Base-by-base conservation (phyloP, 2,797 vertebrate genomes). In the Chromis chromis region DNA sequence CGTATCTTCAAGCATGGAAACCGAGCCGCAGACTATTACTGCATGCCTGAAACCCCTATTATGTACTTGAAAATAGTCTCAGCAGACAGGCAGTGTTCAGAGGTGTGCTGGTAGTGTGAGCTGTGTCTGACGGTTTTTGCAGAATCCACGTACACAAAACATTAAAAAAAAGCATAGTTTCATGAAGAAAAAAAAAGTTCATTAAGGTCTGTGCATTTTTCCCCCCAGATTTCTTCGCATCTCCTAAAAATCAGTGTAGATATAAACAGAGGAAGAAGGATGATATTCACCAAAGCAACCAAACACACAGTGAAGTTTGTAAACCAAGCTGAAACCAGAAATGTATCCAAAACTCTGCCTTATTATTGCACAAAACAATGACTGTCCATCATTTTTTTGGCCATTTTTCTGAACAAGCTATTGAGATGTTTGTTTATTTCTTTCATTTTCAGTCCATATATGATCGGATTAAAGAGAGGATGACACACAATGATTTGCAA, bases 1-100 rank as follows among this genome's bases (percentile, higher is more conserved):
- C 76, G 70, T 63, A 58, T 71, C 68, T 59, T 75, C 64, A 78
- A 81, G 81, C 56, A 61, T 25, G 72, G 74, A 73, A 83, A 84
- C 50, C 44, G 74, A 86, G 61, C 70, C 9, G 27, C 54, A 77
- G 67, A 72, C 79, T 72, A 74, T 83, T 77, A 74, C 68, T 68
- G 53, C 70, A 74, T 24, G 65, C 31, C 64, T 76, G 52, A 84
- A 79, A 82, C 52, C 70, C 81, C 60, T 63, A 70, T 86, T 79
- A 79, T 85, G 70, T 59, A 12, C 70, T 33, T 55, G 77, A 68
- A 73, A 80, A 87, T 61, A 69, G 65, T 25, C 82, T 76, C 55
- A 8, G 60, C 53, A 13, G 54, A 79, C 1, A 0, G 28, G n/a
- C 48, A 36, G 46, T 36, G 48, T 48, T 76, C 44, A 69, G 69